Evolutionary conservation across 2,797 vertebrate species (phyloP).

Genomic region (Protonibea diacanthus): DNA sequence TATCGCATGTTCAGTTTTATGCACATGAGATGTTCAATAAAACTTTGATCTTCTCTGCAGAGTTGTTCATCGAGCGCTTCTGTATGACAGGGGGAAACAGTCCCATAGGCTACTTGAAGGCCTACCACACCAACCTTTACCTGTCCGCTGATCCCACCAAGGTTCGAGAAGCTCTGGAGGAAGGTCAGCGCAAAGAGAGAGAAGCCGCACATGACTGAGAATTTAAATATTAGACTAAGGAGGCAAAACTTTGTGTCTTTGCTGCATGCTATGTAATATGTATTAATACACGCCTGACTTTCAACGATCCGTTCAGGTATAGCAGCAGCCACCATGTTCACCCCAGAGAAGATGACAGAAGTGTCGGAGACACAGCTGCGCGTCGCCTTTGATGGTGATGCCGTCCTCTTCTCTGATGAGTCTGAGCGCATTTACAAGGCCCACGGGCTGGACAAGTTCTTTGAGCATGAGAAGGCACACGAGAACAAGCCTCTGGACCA

Average conservation of each 20-base stretch:
- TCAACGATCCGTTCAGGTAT: slow-evolving; percentile 84
- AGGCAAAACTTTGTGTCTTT: neutral
- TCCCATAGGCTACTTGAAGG: slow-evolving; percentile 95
- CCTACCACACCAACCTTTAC: slow-evolving; percentile 96
- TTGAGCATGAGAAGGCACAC: slow-evolving; percentile 92
- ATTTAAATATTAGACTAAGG: neutral
- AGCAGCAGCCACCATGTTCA: slow-evolving; percentile 96
- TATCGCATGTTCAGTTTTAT: neutral
- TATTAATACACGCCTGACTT: neutral
- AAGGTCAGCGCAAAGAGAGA: slow-evolving; percentile 85
- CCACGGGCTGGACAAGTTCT: slow-evolving; percentile 94
- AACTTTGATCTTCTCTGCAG: slow-evolving; percentile 73
- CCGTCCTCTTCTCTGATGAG: slow-evolving; percentile 95
- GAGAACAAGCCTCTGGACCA: slow-evolving; percentile 95
- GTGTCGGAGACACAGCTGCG: slow-evolving; percentile 92
- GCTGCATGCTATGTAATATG: neutral
- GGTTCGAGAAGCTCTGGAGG: slow-evolving; percentile 93
- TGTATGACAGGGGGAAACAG: slow-evolving; percentile 98
- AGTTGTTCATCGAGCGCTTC: slow-evolving; percentile 94
- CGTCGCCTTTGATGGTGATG: slow-evolving; percentile 95
- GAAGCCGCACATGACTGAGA: neutral
- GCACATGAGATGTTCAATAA: slow-evolving; percentile 4
- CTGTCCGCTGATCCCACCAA: slow-evolving; percentile 93
- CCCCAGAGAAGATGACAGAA: slow-evolving; percentile 86
- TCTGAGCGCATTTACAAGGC: slow-evolving; percentile 94